Evolutionary conservation across 2,113 vertebrate species (phyloP), one percentile per base, ranked within the genome.

Genomic region (Neolamprologus toae): DNA sequence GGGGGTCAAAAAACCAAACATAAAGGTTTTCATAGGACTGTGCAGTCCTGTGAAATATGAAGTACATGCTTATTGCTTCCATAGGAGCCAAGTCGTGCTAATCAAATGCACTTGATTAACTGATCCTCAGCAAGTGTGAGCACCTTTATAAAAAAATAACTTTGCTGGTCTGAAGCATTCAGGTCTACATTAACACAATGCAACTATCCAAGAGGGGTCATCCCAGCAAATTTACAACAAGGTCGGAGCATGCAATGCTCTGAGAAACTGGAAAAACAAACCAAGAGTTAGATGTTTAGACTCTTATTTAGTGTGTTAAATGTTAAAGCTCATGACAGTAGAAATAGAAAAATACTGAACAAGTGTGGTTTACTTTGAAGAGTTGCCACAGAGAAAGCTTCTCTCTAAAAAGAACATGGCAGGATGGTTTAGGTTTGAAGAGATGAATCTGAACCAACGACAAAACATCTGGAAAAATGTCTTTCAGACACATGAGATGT

Each of bases 361-460:
- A 31, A 61, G 14, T 35, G 0, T 35, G 61, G 17, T 66, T 35
- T 66, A 66, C 61, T 35, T 12, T 66, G 17, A 66, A 66, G 61
- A 0, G 10, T 35, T 35, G 33, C 17, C 1, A 66, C 61, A 61
- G 31, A 66, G 19, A 37, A 66, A n/a, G 33, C 1, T 35, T 66
- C 17, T 66, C 31, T 0, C 61, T 0, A 35, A 66, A 63, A 35
- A 12, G 0, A 63, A 63, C 59, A 35, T 8, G 61, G 31, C 31
- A 61, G 57, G 16, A 33, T 33, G 57, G 57, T 61, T 61, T 61
- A 61, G 28, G 57, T 61, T 61, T 33, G 57, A 33, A 61, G 28
- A 33, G 2, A 61, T 10, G 19, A 37, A 66, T 37, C 61, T 66
- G 33, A 37, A 37, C 17, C n/a, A 66, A 37, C n/a, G 10, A 66